Conservation (phyloP, 2,888 invertebrate species). For the Mimachlamys varia region DNA sequence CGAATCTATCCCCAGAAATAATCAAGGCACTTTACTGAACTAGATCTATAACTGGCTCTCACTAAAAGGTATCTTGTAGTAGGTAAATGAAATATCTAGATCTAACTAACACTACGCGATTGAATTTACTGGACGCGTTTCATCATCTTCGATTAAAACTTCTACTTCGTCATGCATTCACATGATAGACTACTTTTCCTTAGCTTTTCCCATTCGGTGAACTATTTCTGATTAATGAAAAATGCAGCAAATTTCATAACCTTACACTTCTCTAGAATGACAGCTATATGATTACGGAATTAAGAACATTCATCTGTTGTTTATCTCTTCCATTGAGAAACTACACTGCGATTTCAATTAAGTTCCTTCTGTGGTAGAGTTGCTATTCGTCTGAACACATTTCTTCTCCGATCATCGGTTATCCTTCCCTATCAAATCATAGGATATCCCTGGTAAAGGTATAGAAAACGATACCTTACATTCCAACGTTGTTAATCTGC, state of each 20-base stretch:
- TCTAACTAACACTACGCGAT: neutral
- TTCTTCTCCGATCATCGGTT: too few species aligned
- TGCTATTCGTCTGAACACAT: neutral
- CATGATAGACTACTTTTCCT: neutral
- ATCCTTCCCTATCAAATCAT: too few species aligned
- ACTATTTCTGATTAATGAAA: neutral
- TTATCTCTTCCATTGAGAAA: neutral
- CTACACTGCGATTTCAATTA: neutral
- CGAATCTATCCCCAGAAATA: neutral
- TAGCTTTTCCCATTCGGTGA: neutral
- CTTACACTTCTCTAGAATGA: neutral
- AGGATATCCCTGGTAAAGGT: too few species aligned
- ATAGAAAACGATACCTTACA: too few species aligned
- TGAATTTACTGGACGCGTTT: neutral
- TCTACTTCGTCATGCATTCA: neutral
- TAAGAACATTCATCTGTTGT: neutral
- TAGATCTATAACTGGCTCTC: neutral
- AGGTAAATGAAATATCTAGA: neutral
- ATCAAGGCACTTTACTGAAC: neutral
- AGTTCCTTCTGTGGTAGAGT: neutral
- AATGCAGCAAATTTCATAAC: neutral
- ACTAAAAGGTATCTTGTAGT: too few species aligned
- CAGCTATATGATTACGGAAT: neutral
- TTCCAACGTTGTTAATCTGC: too few species aligned
- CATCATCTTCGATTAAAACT: neutral